Base-by-base conservation (phyloP, 2,113 vertebrate genomes). In the Hippoglossus stenolepis region DNA sequence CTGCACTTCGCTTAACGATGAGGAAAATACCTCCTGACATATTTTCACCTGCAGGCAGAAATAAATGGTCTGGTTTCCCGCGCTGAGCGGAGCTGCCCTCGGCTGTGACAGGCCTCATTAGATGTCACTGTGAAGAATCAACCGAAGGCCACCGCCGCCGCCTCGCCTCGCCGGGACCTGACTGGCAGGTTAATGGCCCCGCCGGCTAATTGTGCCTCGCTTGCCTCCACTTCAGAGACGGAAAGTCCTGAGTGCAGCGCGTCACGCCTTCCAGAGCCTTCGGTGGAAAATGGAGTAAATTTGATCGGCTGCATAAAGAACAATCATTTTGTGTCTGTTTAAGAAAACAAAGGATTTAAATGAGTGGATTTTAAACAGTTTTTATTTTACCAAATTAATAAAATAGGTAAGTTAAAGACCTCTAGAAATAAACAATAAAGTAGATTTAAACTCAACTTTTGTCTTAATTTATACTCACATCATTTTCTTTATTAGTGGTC, bases 171-270 rank as follows among this genome's bases (percentile, higher is more conserved):
- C 40, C 2, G 40, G 10, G 10, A 54, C 47, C 21, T 70, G 73
- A 80, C 67, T 49, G 83, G 67, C 83, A 73, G 79, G 64, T 56
- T 86, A 87, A 88, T 82, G 81, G 76, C 26, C 47, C 63, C 2
- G 18, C 64, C 38, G 63, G 65, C 54, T 84, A 84, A 86, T 84
- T 85, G 68, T 24, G 35, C 45, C 58, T 77, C 65, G 63, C 40
- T 60, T 20, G 40, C 56, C 57, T 64, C 65, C 53, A 54, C 38
- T 56, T 69, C 73, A 65, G 51, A 21, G 65, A 71, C 26, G 58
- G 54, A 26, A 77, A 80, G 66, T 67, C 31, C 51, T 18, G n/a
- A 71, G 10, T 35, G 59, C 9, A 1, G 4, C 20, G 28, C 26
- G 31, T 26, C 28, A 9, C 31, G 6, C 1, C 6, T 31, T 31